Conservation (phyloP, 2,113 vertebrate genomes). For the Aegypius monachus region DNA sequence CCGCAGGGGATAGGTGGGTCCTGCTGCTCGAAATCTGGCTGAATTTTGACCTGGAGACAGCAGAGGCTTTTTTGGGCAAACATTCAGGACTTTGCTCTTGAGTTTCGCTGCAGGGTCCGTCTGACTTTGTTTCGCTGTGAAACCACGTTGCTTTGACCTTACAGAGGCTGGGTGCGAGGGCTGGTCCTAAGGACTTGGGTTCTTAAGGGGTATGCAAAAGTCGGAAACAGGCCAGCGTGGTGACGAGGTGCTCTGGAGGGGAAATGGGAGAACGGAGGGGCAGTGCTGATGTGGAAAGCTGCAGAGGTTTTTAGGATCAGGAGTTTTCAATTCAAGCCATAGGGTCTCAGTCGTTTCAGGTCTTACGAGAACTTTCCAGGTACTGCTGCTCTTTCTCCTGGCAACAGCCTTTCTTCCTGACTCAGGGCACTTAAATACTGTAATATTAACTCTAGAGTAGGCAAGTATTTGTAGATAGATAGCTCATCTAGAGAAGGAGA, state of each 20-base stretch:
- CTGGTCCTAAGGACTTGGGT: background rate
- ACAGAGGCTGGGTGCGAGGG: background rate
- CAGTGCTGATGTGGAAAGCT: background rate
- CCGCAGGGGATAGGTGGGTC: background rate
- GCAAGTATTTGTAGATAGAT: background rate
- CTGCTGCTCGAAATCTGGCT: accelerated
- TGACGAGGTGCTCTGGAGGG: background rate
- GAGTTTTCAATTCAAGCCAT: background rate
- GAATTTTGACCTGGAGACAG: background rate
- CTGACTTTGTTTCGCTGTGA: background rate
- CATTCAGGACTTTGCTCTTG: background rate
- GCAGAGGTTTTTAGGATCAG: background rate
- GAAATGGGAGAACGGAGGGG: background rate
- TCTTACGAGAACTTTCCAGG: background rate
- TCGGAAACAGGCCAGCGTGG: background rate
- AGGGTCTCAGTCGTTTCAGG: background rate
- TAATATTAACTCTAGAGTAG: background rate
- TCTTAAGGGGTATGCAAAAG: background rate
- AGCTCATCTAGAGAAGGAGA: background rate
- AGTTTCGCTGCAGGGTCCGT: background rate
- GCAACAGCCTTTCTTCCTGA: background rate
- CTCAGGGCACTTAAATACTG: background rate
- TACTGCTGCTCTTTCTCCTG: background rate
- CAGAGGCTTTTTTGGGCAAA: background rate
- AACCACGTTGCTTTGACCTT: background rate